A percentile compares a stretch with the other conserved stretches of the same genome.
Conservation (phyloP, 2,888 invertebrate species). For the Polyommatus icarus region DNA sequence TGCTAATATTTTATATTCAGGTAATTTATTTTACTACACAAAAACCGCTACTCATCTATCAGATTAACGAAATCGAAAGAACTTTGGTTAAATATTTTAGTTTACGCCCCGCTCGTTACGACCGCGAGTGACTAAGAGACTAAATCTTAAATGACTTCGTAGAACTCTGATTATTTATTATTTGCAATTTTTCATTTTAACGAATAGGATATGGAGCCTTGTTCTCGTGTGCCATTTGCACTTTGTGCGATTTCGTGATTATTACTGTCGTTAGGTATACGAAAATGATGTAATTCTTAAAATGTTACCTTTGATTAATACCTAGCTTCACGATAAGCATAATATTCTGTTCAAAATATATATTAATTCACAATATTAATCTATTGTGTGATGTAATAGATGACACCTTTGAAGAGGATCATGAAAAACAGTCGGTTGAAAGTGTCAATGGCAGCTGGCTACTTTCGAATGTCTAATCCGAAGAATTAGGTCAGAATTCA, state of each 20-base stretch:
- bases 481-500: conserved; percentile 44
- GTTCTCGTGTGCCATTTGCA: conserved; percentile 24
- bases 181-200: conserved; percentile 4
- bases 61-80: conserved; percentile 18
- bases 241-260: background rate
- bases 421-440: background rate
- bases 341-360: too few relatives aligned
- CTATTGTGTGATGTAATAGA: background rate
- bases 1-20: background rate
- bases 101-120: conserved; percentile 20
- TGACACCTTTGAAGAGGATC: background rate
- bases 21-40: conserved; percentile 4
- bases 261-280: background rate
- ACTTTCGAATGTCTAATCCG: conserved; percentile 31
- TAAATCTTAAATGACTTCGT: conserved; percentile 22
- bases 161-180: conserved; percentile 13
- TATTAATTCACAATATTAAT: too few relatives aligned
- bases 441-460: conserved; percentile 31
- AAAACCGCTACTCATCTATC: conserved; percentile 25
- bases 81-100: conserved; percentile 20
- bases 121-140: conserved; percentile 22
- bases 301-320: background rate
- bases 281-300: background rate
- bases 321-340: too few relatives aligned
- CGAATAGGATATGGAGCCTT: conserved; percentile 8